Evolutionary conservation across 2,888 invertebrate species (phyloP).

Genomic region (Morinoia aosen): DNA sequence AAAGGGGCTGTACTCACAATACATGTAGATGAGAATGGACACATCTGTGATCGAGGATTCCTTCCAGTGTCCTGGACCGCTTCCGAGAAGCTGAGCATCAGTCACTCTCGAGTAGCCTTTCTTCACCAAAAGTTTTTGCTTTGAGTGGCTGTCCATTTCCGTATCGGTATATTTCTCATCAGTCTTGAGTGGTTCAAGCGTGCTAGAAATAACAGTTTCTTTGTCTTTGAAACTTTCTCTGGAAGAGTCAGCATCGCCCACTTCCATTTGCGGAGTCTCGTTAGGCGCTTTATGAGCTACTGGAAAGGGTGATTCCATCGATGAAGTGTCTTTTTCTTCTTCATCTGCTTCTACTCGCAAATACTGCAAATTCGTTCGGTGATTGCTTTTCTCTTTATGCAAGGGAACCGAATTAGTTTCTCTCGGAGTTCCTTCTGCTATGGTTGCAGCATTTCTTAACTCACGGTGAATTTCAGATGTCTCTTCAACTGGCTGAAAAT

Average conservation of each 20-base stretch:
- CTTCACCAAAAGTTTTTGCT: not conserved
- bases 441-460: not conserved
- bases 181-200: slow-evolving; percentile 30
- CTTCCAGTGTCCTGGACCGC: not conserved
- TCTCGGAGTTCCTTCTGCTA: not conserved
- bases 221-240: not conserved
- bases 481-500: not conserved
- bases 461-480: not conserved
- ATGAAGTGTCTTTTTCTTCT: not conserved
- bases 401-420: not conserved
- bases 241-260: slow-evolving; percentile 18
- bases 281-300: slow-evolving; percentile 28
- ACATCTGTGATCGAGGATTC: slow-evolving; percentile 45
- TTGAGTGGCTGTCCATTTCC: not conserved
- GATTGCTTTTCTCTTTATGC: slow-evolving; percentile 12
- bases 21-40: slow-evolving; percentile 50
- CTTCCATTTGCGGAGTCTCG: not conserved
- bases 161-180: not conserved
- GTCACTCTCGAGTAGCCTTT: not conserved
- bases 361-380: not conserved
- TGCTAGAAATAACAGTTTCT: not conserved
- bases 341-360: not conserved
- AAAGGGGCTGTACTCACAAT: not conserved
- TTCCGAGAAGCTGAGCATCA: not conserved
- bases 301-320: not conserved